Evolutionary conservation across 2,113 vertebrate genomes (phyloP).

Genomic region (Platichthys stellatus): DNA sequence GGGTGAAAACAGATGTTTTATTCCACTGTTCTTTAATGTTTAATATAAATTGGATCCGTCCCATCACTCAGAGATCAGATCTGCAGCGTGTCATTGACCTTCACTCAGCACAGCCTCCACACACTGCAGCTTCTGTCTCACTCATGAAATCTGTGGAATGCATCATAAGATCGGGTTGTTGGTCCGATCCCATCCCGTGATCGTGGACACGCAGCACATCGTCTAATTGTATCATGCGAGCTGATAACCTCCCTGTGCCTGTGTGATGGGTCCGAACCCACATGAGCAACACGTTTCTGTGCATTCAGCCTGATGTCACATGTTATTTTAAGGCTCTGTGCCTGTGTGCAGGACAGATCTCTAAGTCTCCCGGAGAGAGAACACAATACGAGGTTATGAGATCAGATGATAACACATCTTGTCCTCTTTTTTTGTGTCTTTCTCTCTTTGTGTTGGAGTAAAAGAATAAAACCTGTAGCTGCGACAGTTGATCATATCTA

Average conservation of each 20-base stretch:
- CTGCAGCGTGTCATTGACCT: neutral
- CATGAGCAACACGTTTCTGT: neutral
- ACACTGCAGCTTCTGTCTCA: slow-evolving; percentile 11
- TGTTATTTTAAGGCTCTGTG: neutral
- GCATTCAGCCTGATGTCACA: neutral
- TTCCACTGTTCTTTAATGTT: neutral
- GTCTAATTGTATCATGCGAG: slow-evolving; percentile 8
- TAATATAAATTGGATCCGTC: neutral
- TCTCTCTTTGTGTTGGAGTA: too few species aligned
- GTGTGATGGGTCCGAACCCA: neutral
- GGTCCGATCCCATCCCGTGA: slow-evolving; percentile 13
- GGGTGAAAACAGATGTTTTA: neutral
- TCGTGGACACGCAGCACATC: neutral
- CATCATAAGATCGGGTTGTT: slow-evolving; percentile 34
- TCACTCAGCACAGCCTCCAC: too few species aligned
- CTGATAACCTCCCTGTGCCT: neutral
- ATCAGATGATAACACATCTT: too few species aligned
- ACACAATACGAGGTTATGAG: too few species aligned
- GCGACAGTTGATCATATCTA: too few species aligned
- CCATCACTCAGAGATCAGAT: neutral
- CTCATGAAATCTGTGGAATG: neutral
- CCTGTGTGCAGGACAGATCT: neutral
- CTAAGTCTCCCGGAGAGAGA: too few species aligned
- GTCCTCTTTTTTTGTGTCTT: too few species aligned
- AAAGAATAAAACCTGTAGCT: too few species aligned